These are phyloP conservation scores for Neuroterus valhalla DNA, from an alignment of 1,140 invertebrate species.

Conservation along the genomic window DNA sequence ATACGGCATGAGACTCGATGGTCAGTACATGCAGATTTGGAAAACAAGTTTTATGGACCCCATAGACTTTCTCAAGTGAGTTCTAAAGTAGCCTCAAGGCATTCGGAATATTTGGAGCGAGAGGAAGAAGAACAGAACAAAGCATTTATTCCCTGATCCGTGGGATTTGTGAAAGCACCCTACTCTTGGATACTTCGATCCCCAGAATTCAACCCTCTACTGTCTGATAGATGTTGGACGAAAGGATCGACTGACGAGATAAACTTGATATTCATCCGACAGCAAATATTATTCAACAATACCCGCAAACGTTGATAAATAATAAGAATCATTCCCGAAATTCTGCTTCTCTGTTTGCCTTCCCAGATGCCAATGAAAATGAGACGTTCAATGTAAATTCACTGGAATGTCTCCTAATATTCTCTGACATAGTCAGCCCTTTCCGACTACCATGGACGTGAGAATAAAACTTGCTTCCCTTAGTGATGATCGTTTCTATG, in stretches of 20 bases:
- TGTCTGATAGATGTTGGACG: neutral
- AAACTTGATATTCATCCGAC: conserved; percentile 55
- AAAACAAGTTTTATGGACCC: conserved; percentile 15
- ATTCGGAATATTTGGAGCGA: conserved; percentile 43
- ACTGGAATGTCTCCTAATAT: too few relatives aligned
- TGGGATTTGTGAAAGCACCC: conserved; percentile 56
- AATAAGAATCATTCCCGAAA: neutral
- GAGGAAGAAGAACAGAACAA: conserved; percentile 55
- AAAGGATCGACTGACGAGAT: conserved; percentile 20
- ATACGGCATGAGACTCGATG: conserved; percentile 6
- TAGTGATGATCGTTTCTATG: too few relatives aligned
- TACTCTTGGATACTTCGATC: conserved; percentile 56
- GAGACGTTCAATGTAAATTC: too few relatives aligned
- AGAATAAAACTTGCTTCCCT: too few relatives aligned
- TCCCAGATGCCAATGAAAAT: neutral
- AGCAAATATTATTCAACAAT: conserved; percentile 62
- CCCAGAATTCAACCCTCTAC: conserved; percentile 40
- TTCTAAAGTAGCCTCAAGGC: conserved; percentile 54
- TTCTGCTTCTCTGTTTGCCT: neutral
- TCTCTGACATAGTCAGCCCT: too few relatives aligned
- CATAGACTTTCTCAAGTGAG: conserved; percentile 40
- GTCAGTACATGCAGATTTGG: conserved; percentile 2
- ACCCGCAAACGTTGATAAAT: conserved; percentile 56
- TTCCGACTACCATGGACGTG: too few relatives aligned
- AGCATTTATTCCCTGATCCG: conserved; percentile 55